Percentiles rank a stretch among this genome's conserved stretches.
Conservation (phyloP, 2,888 invertebrate species). For the Arge pagana region DNA sequence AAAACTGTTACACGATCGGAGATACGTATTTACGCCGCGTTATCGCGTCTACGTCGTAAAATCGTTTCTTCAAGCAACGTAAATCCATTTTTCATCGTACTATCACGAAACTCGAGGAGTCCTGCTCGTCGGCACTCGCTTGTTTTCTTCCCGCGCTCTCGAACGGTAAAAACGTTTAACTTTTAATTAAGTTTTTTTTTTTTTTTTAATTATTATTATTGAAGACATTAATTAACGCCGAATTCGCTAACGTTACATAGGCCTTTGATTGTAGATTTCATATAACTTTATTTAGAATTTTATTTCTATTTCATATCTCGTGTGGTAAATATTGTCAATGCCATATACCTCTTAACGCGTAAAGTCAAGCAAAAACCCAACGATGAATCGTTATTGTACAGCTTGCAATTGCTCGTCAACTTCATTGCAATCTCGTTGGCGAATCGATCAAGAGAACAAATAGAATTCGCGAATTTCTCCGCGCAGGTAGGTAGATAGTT, state of each 20-base stretch:
- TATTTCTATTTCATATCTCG: constrained; percentile 32
- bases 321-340: constrained; percentile 45
- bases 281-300: constrained; percentile 21
- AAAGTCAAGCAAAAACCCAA: too few species aligned
- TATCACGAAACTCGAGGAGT: too few species aligned
- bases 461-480: constrained; percentile 1
- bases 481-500: too few species aligned
- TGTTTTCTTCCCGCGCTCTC: too few species aligned
- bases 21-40: too few species aligned
- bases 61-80: too few species aligned
- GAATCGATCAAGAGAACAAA: constrained; percentile 9
- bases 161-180: constrained; percentile 2
- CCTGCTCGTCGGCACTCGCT: too few species aligned
- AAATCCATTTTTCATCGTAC: too few species aligned
- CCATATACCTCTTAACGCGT: constrained; percentile 34
- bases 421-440: constrained; percentile 1
- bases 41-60: too few species aligned
- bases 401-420: constrained; percentile 7
- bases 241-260: constrained; percentile 42
- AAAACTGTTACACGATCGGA: too few species aligned
- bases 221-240: constrained; percentile 43
- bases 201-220: constrained; percentile 37
- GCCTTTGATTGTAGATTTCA: constrained; percentile 45
- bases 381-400: constrained; percentile 21
- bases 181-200: constrained; percentile 15